A percentile compares a stretch with the other conserved stretches of the same genome.
Evolutionary conservation across 2,888 invertebrate genomes (phyloP).

Genomic region (Nysson spinosus): DNA sequence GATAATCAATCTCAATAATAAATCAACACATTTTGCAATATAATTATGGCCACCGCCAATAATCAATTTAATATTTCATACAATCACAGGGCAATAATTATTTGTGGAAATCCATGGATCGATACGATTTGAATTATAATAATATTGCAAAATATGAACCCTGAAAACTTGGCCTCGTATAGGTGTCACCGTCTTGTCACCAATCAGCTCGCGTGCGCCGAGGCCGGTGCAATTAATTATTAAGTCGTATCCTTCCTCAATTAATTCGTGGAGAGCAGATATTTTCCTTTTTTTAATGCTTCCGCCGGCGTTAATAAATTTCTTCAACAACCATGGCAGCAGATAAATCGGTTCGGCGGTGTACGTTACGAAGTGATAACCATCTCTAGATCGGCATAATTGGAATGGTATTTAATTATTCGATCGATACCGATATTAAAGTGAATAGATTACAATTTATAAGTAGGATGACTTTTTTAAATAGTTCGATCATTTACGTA

Average conservation of each 20-base stretch:
- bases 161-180: constrained; percentile 87
- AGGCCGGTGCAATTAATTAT: constrained; percentile 90
- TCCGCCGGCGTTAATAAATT: constrained; percentile 82
- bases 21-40: too few relatives aligned
- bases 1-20: background rate
- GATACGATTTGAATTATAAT: too few relatives aligned
- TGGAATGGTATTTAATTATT: background rate
- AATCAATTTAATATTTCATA: too few relatives aligned
- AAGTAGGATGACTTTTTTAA: too few relatives aligned
- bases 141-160: constrained; percentile 76
- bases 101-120: too few relatives aligned
- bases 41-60: too few relatives aligned
- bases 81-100: too few relatives aligned
- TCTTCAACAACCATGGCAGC: constrained; percentile 83
- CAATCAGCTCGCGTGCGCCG: constrained; percentile 81
- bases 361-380: constrained; percentile 83
- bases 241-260: constrained; percentile 80
- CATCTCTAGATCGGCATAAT: constrained; percentile 77
- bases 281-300: constrained; percentile 78
- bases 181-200: constrained; percentile 82
- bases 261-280: constrained; percentile 78
- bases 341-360: constrained; percentile 83
- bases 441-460: too few relatives aligned
- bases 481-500: constrained; percentile 63
- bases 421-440: background rate